phyloP scores from a whole-genome alignment of 2,888 invertebrate genomes.

The Tetrapedia diversipes region DNA sequence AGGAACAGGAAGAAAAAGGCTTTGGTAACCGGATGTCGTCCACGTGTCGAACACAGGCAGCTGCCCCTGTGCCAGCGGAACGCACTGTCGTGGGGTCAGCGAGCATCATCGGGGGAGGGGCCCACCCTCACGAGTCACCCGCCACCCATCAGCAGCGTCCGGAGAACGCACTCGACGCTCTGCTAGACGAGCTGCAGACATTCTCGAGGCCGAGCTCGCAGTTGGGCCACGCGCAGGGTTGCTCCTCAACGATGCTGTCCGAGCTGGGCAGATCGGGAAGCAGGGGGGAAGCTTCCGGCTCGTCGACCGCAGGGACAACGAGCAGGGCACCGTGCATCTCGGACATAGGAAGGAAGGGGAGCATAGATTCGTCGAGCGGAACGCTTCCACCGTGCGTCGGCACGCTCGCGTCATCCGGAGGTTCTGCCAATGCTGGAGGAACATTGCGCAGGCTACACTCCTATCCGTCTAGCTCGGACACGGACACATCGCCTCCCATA shows the following conservation, averaged over 20 bases:
- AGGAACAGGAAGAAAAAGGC: not conserved
- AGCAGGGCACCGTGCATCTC: slow-evolving; percentile 82
- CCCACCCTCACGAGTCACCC: slow-evolving; percentile 85
- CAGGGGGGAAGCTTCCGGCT: slow-evolving; percentile 75
- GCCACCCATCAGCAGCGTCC: slow-evolving; percentile 87
- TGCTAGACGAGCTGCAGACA: slow-evolving; percentile 96
- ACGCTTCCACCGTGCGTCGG: slow-evolving; percentile 72
- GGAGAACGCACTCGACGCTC: slow-evolving; percentile 98
- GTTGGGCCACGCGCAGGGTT: slow-evolving; percentile 70
- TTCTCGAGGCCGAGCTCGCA: slow-evolving; percentile 89
- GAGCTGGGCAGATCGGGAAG: slow-evolving; percentile 84
- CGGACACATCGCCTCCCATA: slow-evolving; percentile 90
- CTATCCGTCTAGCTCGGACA: slow-evolving; percentile 93
- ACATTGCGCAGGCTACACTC: slow-evolving; percentile 91
- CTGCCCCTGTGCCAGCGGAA: slow-evolving; percentile 86
- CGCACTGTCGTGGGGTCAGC: slow-evolving; percentile 85
- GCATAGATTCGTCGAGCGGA: slow-evolving; percentile 84
- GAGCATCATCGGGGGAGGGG: slow-evolving; percentile 86
- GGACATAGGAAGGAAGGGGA: slow-evolving; percentile 84
- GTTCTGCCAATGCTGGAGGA: slow-evolving; percentile 73
- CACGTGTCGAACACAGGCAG: slow-evolving; percentile 74
- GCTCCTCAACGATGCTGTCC: slow-evolving; percentile 64
- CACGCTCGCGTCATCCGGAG: slow-evolving; percentile 72
- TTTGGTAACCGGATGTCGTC: slow-evolving; percentile 23
- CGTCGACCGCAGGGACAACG: slow-evolving; percentile 7